These are phyloP conservation scores for Galerucella nymphaeae DNA, from an alignment of 2,888 invertebrate genomes.

Conservation along the genomic window DNA sequence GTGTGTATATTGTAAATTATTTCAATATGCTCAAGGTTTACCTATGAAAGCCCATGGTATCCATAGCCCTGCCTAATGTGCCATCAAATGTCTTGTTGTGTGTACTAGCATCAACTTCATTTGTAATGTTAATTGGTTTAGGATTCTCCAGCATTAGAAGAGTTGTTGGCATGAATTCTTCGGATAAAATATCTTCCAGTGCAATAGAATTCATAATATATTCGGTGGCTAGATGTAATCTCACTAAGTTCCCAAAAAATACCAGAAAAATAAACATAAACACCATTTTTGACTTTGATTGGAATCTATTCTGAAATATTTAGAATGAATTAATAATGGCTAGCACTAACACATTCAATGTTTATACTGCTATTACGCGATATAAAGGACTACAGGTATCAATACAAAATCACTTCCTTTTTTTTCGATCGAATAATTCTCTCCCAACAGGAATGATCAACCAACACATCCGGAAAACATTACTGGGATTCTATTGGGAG, in stretches of 20 bases:
- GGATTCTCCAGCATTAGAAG: constrained; percentile 68
- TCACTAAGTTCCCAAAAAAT: constrained; percentile 4
- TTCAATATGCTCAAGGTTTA: constrained; percentile 55
- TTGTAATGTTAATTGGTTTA: constrained; percentile 49
- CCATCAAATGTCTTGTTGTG: constrained; percentile 63
- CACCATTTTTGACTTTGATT: constrained; percentile 7
- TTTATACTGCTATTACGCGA: no score
- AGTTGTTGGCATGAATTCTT: constrained; percentile 77
- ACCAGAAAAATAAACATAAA: constrained; percentile 10
- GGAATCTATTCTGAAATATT: background rate
- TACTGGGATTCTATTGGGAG: no score
- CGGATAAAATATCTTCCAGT: constrained; percentile 75
- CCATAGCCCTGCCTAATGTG: constrained; percentile 72
- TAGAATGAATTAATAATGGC: no score
- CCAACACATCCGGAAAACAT: no score
- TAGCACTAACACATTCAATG: no score
- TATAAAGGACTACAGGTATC: no score
- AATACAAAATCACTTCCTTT: no score
- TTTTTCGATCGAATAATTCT: no score
- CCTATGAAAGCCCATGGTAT: constrained; percentile 78
- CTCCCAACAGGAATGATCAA: no score
- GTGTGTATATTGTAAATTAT: background rate
- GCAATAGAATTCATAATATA: constrained; percentile 58
- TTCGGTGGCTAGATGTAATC: constrained; percentile 14
- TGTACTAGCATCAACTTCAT: background rate